phyloP scores from a whole-genome alignment of 35 echinoderm and acorn worm species.

The Nesometra sesokonis region DNA sequence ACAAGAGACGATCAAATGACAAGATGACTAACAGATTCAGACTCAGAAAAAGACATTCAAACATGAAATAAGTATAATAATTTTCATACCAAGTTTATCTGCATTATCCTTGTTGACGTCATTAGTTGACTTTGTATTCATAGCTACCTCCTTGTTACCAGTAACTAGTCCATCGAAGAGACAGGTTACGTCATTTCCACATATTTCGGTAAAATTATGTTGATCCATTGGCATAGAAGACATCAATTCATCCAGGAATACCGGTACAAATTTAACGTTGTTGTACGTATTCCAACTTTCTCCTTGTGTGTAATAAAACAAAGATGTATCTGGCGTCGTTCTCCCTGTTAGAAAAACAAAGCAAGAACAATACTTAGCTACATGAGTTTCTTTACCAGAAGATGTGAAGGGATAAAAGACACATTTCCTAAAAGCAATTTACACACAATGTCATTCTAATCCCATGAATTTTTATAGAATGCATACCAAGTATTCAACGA shows the following conservation, averaged over 20 bases:
- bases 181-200: background rate
- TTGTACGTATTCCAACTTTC: slow-evolving; percentile 30
- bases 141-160: background rate
- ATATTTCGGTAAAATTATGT: background rate
- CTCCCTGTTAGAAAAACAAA: slow-evolving; percentile 8
- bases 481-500: no score
- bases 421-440: no score
- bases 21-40: no score
- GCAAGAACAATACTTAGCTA: no score
- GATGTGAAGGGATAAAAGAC: no score
- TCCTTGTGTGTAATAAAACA: slow-evolving; percentile 17
- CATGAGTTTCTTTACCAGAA: no score
- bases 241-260: slow-evolving; percentile 34
- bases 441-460: no score
- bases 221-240: background rate
- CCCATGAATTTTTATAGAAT: no score
- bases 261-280: slow-evolving; percentile 9
- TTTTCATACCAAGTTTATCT: background rate
- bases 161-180: background rate
- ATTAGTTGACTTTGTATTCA: background rate
- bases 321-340: background rate
- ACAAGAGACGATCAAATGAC: no score
- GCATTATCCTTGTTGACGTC: background rate
- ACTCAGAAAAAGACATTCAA: no score
- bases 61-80: no score